Base-by-base conservation (phyloP, 2,888 invertebrate species). In the Agrotis ipsilon region DNA sequence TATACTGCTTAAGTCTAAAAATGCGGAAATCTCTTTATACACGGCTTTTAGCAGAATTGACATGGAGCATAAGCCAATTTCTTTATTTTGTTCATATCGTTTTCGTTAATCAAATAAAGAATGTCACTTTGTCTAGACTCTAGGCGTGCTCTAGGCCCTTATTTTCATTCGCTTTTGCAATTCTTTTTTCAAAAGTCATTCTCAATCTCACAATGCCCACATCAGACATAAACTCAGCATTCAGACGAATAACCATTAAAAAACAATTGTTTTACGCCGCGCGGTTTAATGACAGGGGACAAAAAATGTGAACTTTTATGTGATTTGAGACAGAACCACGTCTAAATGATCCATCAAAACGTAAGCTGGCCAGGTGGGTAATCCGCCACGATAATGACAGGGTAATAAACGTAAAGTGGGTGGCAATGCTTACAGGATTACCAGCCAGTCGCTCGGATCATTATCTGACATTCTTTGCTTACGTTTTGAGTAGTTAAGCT, bases 351-450 rank as follows among this genome's bases (percentile, higher is more conserved):
- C 88, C 88, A 88, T 91, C 91, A 90, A 88, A 84, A 65, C 77
- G 75, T 78, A 76, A 83, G 80, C 76, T 78, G 78, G 82, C 81
- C 86, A 81, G 83, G 85, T 88, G 80, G 63, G 81, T 77, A 77
- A 76, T 73, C 75, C 79, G 52, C 58, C 68, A 51, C 49, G 49
- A 57, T 82, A 81, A 84, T 72, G 75, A 75, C 72, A 83, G 83
- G 72, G 89, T 78, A 61, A 89, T 91, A 91, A 91, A 90, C 81
- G 84, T 86, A 85, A 90, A 76, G 88, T 91, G 87, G 87, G 87
- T 83, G 85, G 84, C 81, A 85, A 83, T 88, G 87, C 87, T 87
- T 86, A 85, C 80, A 71, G 86, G 91, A 90, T 90, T 91, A 90
- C 86, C 87, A 83, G 84, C 80, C 81, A 69, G 67, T 76, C 74